Conservation (phyloP, 2,797 vertebrate genomes). For the Lagocephalus sceleratus region DNA sequence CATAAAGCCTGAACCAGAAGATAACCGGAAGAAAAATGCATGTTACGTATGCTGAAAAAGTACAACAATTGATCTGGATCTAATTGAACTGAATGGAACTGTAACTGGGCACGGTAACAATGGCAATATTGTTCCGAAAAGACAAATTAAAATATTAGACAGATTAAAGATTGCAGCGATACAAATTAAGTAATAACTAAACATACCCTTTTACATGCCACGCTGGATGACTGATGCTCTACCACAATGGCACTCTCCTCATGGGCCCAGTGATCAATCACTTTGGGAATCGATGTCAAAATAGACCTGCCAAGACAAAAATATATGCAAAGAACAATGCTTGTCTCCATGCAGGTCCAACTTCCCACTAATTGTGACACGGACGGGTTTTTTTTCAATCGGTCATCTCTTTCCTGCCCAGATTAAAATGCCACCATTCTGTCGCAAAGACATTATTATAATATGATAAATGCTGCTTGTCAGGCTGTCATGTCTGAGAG, state of each 20-base stretch:
- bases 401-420: constrained; percentile 1
- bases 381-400: too few species aligned
- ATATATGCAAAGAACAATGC: constrained; percentile 19
- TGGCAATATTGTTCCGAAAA: constrained; percentile 18
- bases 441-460: not conserved
- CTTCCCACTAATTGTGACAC: too few species aligned
- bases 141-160: constrained; percentile 33
- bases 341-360: too few species aligned
- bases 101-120: constrained; percentile 14
- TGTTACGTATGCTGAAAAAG: too few species aligned
- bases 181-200: constrained; percentile 36
- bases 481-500: too few species aligned
- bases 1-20: too few species aligned
- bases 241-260: constrained; percentile 20
- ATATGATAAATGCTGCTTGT: too few species aligned
- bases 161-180: constrained; percentile 30
- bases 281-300: constrained; percentile 14
- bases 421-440: constrained; percentile 15
- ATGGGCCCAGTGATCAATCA: constrained; percentile 26
- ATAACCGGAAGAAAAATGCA: too few species aligned
- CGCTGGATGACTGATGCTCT: constrained; percentile 37
- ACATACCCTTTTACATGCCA: constrained; percentile 21
- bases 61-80: constrained; percentile 1
- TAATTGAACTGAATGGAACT: constrained; percentile 20
- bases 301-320: constrained; percentile 9